Evolutionary conservation across 2,797 vertebrate species (phyloP).

Genomic region (Setipinna tenuifilis): DNA sequence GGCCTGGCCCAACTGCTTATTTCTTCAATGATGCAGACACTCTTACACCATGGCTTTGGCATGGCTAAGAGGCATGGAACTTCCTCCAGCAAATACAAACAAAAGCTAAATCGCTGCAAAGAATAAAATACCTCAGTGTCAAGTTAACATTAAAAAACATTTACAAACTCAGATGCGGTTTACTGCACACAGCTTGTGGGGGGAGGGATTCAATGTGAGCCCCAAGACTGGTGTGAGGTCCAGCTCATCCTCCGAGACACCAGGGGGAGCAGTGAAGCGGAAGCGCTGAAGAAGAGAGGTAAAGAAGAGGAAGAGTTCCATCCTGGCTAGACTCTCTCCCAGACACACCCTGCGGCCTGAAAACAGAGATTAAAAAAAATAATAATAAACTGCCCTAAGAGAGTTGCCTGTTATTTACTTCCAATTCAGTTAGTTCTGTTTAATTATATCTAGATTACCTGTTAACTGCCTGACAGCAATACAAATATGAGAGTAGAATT

Average conservation of each 20-base stretch:
- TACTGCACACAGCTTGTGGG: conserved; percentile 54
- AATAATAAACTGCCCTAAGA: no score
- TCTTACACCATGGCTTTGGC: no score
- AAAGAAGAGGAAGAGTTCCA: conserved; percentile 62
- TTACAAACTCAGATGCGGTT: conserved; percentile 14
- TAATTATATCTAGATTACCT: no score
- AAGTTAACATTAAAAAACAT: conserved; percentile 3
- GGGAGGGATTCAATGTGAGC: conserved; percentile 43
- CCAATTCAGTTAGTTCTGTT: no score
- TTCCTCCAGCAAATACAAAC: neutral
- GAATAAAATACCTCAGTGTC: neutral
- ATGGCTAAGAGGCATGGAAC: neutral
- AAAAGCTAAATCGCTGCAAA: neutral
- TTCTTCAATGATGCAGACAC: no score
- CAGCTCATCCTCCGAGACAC: conserved; percentile 50
- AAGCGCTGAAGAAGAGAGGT: conserved; percentile 54
- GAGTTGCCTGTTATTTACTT: no score
- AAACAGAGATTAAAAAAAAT: neutral
- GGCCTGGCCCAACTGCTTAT: no score
- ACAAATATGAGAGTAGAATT: no score
- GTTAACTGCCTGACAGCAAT: no score
- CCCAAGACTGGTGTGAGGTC: conserved; percentile 54
- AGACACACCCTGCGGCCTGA: conserved; percentile 56
- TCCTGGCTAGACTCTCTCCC: conserved; percentile 58
- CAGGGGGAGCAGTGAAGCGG: conserved; percentile 56